Percentiles rank a stretch among this genome's conserved stretches.
phyloP scores from a whole-genome alignment of 2,888 invertebrate species.

The Mythimna vitellina region DNA sequence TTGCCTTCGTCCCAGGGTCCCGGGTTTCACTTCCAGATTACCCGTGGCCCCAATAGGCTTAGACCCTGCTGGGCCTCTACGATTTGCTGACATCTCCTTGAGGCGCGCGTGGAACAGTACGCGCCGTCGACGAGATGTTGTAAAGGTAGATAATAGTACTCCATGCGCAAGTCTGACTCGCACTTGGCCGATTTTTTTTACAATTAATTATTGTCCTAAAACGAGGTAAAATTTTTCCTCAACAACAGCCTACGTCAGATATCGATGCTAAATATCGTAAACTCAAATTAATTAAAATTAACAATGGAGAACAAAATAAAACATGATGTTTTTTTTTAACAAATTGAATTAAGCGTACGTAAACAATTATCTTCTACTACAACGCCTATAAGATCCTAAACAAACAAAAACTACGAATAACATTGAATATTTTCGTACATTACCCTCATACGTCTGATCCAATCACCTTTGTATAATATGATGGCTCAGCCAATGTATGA shows the following conservation, averaged over 20 bases:
- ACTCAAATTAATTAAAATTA: slow-evolving; percentile 14
- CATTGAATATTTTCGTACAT: slow-evolving; percentile 47
- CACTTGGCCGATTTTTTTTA: neutral
- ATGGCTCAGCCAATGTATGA: neutral
- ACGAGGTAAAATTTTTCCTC: neutral
- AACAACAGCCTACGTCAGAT: neutral
- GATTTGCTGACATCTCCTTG: no score
- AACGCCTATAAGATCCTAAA: slow-evolving; percentile 50
- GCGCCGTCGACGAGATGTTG: no score
- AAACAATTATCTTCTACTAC: slow-evolving; percentile 46
- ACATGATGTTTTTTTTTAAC: slow-evolving; percentile 23
- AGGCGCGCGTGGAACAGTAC: no score
- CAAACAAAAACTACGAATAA: slow-evolving; percentile 42
- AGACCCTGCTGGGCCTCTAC: no score
- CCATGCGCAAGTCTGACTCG: no score
- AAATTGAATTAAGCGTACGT: slow-evolving; percentile 46
- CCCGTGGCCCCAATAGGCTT: no score
- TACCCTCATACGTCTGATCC: slow-evolving; percentile 10
- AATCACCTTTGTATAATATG: slow-evolving; percentile 32
- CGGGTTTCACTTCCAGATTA: no score
- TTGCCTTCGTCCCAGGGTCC: no score
- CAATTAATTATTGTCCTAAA: neutral
- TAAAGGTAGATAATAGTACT: no score
- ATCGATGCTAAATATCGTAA: neutral
- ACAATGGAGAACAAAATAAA: slow-evolving; percentile 14